Base-by-base conservation (phyloP, 2,888 invertebrate species). In the Coremacera marginata region DNA sequence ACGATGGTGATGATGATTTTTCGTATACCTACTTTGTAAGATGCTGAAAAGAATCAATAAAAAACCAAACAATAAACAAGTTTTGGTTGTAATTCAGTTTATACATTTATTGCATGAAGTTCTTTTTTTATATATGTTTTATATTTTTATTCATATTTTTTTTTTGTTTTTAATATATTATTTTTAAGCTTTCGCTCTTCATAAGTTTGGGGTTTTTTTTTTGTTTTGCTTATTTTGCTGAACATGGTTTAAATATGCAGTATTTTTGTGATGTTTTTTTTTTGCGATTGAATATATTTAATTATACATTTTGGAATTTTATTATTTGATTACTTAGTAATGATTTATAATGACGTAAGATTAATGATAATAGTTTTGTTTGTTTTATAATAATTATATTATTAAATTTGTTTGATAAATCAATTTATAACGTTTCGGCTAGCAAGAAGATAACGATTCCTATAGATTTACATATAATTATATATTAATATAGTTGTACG, bases 61-160 rank as follows among this genome's bases (percentile, higher is more conserved):
- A 27, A n/a, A 70, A 60, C 31, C 77, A 79, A 78, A 79, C 79
- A 79, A 80, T 75, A 77, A 77, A 55, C 16, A 31, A 31, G 34
- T 65, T 77, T 82, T 81, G 78, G 79, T 84, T 83, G 81, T 80
- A 86, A 84, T 87, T 87, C 82, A 82, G 82, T 87, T 87, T 87
- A 85, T 87, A 87, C 86, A 87, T 87, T 87, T 87, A 87, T 87
- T 87, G 88, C 87, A 86, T 84, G 86, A 87, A 86, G 85, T 84
- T 83, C 73, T 82, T 81, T 76, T 78, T 73, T 27, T 75, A 78
- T 79, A 75, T 55, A 49, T 75, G 72, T 65, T 49, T 44, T 75
- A 51, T 25, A 63, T 63, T 70, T 75, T 77, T 73, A 49, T 78
- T 31, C 31, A 60, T 70, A 49, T 73, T 62, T 63, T 49, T 77